phyloP scores from a whole-genome alignment of 2,888 invertebrate species.

The Diaprepes abbreviatus region DNA sequence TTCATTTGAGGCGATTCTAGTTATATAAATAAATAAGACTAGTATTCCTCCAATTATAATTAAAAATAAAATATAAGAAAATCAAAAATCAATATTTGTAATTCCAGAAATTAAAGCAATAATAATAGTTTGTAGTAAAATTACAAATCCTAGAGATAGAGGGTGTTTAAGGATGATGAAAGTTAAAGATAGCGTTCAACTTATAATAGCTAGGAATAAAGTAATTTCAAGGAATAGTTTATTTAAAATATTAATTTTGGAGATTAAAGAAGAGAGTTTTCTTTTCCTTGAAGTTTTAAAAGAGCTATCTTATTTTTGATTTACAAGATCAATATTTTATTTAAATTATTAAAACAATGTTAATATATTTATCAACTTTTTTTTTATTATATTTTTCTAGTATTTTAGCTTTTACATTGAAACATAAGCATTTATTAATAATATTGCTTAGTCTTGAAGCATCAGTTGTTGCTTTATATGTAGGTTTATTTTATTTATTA shows the following conservation, averaged over 20 bases:
- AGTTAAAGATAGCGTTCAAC: constrained; percentile 65
- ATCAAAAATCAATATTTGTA: constrained; percentile 72
- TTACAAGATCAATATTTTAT: constrained; percentile 71
- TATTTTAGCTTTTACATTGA: constrained; percentile 70
- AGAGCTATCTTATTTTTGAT: constrained; percentile 72
- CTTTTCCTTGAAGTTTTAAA: constrained; percentile 75
- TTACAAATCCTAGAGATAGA: constrained; percentile 70
- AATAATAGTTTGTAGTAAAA: constrained; percentile 71
- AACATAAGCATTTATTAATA: constrained; percentile 73
- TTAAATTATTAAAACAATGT: constrained; percentile 77
- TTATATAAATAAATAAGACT: constrained; percentile 77
- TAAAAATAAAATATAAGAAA: constrained; percentile 74
- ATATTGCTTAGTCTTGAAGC: constrained; percentile 74
- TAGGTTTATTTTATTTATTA: constrained; percentile 69
- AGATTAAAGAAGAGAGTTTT: constrained; percentile 74
- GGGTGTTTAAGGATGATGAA: constrained; percentile 69
- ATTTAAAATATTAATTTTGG: constrained; percentile 78
- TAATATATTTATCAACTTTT: constrained; percentile 65
- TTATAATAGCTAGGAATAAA: constrained; percentile 58
- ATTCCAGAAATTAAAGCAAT: constrained; percentile 69
- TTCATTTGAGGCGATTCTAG: constrained; percentile 75
- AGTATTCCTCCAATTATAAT: constrained; percentile 76
- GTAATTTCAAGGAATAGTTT: constrained; percentile 74
- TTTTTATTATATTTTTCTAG: constrained; percentile 70
- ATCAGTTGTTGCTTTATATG: constrained; percentile 73